Base-by-base conservation (phyloP, 53 echinoderm and acorn worm genomes). In the Stichopus horrens region DNA sequence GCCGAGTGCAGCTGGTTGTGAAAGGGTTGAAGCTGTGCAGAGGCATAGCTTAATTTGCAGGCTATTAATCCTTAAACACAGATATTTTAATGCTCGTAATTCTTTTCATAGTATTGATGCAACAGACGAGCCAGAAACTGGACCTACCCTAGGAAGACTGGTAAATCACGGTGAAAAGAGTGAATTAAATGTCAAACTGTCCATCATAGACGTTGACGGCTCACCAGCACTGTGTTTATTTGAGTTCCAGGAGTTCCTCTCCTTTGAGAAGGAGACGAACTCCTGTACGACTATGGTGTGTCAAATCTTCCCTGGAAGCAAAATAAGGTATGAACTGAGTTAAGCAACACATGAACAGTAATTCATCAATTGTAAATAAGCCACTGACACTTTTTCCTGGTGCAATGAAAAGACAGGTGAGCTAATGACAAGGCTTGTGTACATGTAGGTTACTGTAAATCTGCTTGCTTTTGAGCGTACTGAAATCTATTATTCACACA, bases 271-370 rank as follows among this genome's bases (percentile, higher is more conserved):
- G 79, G 79, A 19, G 14, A 78, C 54, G 79, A 78, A 16, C 79
- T 78, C 4, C 79, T 78, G 5, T 78, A 78, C 52, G 79, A 78
- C 18, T 78, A 78, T 6, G 79, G 52, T 78, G 53, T 52, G 79
- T 78, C 79, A 5, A 78, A 78, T 78, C 79, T 78, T 8, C 79
- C 79, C 51, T 78, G 79, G 79, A 78, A 78, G 79, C 79, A 37
- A 78, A 16, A 51, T 55, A 54, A 78, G 79, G 79, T 78, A 78
- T 52, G 54, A 78, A 78, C 10, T 77, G 18, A 77, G 53, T 13
- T 23, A 37, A 37, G 2, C 2, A 37, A 37, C 37, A 37, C 0
- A 37, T 37, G 37, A 37, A 37, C 37, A 37, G 37, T 37, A 37
- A 37, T 37, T 37, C 37, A 37, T 37, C 37, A 37, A 37, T 37